Percentiles rank a stretch among this genome's conserved stretches.
phyloP scores from a whole-genome alignment of 2,888 invertebrate species.

The Nomada flava region DNA sequence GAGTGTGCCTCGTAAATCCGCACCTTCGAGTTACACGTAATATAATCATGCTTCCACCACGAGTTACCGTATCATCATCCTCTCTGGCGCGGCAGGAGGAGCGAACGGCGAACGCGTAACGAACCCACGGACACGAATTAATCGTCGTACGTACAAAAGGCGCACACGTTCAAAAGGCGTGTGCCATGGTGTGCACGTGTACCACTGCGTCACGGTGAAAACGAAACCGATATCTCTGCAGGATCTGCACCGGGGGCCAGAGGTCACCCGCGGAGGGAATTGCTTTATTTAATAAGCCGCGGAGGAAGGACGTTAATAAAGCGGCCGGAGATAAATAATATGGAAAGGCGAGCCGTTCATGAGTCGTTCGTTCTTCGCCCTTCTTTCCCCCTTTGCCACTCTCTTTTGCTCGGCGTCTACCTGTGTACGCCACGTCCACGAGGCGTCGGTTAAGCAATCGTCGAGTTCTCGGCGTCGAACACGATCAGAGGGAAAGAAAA shows the following conservation, averaged over 20 bases:
- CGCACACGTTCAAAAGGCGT: conserved; percentile 17
- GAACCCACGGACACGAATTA: conserved; percentile 54
- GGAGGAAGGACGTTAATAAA: conserved; percentile 79
- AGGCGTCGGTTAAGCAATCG: conserved; percentile 54
- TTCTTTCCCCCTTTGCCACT: background rate
- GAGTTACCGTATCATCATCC: conserved; percentile 64
- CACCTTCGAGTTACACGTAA: conserved; percentile 54
- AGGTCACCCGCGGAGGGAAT: conserved; percentile 78
- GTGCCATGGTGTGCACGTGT: conserved; percentile 15
- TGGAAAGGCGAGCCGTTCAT: conserved; percentile 68
- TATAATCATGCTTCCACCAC: conserved; percentile 48
- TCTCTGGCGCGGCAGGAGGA: conserved; percentile 8
- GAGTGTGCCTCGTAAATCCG: conserved; percentile 45
- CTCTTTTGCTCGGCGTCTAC: background rate
- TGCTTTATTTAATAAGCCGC: conserved; percentile 82
- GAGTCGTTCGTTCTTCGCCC: conserved; percentile 54
- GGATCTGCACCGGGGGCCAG: conserved; percentile 74
- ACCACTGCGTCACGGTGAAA: conserved; percentile 68
- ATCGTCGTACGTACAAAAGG: conserved; percentile 45
- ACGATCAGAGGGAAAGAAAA: conserved; percentile 4
- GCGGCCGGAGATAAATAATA: conserved; percentile 73
- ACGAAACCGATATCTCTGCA: conserved; percentile 77
- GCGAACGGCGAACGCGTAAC: conserved; percentile 40
- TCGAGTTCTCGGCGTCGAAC: conserved; percentile 11
- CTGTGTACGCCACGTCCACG: conserved; percentile 16